Percentiles rank a stretch among this genome's conserved stretches.
phyloP scores from a whole-genome alignment of 2,113 vertebrate genomes.

The Zapus hudsonius region DNA sequence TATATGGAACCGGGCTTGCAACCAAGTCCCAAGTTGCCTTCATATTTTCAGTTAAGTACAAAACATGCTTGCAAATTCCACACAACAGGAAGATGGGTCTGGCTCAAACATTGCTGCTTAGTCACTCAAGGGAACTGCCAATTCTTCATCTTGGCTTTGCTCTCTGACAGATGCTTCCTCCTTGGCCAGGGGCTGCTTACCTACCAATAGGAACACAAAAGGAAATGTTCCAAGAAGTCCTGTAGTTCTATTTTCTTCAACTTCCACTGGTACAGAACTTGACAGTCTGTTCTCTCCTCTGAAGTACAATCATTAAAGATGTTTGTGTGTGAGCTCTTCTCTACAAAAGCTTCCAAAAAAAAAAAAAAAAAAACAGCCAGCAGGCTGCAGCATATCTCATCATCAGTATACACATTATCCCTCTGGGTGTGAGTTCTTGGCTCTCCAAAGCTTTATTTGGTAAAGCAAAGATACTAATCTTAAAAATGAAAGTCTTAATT shows the following conservation, averaged over 20 bases:
- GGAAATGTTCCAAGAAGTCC: constrained; percentile 43
- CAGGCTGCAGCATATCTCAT: not conserved
- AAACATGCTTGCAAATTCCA: constrained; percentile 12
- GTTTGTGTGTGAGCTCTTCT: constrained; percentile 2
- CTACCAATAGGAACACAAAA: not conserved
- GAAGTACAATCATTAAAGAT: constrained; percentile 9
- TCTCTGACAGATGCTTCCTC: constrained; percentile 60
- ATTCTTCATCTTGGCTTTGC: constrained; percentile 34
- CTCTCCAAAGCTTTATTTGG: not conserved
- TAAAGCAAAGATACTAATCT: constrained; percentile 14
- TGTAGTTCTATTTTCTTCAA: constrained; percentile 44
- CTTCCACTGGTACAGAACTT: constrained; percentile 13
- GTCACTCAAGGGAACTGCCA: constrained; percentile 40
- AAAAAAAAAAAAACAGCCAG: no score
- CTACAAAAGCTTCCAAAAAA: not conserved
- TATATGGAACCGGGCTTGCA: constrained; percentile 17
- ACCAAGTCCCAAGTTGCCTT: not conserved
- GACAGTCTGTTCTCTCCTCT: constrained; percentile 11
- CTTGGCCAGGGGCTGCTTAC: constrained; percentile 28
- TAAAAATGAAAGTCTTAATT: not conserved
- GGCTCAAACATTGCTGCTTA: not conserved
- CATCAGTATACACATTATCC: not conserved
- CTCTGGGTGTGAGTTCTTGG: not conserved
- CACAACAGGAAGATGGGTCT: constrained; percentile 60
- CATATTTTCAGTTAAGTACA: constrained; percentile 46